These are phyloP conservation scores for Laspeyria flexula DNA, from an alignment of 2,888 invertebrate species.

Conservation along the genomic window DNA sequence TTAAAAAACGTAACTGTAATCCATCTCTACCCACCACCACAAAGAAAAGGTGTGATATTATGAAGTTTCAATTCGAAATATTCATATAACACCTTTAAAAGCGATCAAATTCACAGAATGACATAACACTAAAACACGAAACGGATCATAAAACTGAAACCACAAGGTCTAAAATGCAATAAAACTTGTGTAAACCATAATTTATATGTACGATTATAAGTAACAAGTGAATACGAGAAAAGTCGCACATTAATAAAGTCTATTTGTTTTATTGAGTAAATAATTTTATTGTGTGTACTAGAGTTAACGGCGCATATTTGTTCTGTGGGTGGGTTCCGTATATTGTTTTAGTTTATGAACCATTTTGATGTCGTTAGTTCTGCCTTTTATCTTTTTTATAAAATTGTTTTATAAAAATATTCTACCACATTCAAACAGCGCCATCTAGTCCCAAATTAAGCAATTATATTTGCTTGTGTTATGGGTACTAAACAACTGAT, in stretches of 20 bases:
- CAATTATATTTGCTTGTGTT: no score
- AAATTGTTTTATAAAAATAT: no score
- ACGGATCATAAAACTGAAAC: fast-evolving
- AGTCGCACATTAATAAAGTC: slow-evolving; percentile 74
- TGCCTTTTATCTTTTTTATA: no score
- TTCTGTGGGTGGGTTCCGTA: slow-evolving; percentile 16
- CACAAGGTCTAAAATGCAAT: slow-evolving; percentile 11
- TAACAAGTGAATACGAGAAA: slow-evolving; percentile 75
- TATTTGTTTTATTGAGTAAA: slow-evolving; percentile 81
- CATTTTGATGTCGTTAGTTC: not conserved
- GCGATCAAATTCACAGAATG: slow-evolving; percentile 13
- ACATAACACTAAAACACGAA: slow-evolving; percentile 5
- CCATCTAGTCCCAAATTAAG: no score
- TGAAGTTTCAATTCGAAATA: no score
- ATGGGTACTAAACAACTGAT: no score
- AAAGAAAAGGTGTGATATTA: no score
- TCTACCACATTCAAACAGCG: no score
- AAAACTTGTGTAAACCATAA: slow-evolving; percentile 41
- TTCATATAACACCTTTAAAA: slow-evolving; percentile 3
- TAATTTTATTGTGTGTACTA: slow-evolving; percentile 65
- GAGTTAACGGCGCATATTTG: slow-evolving; percentile 28
- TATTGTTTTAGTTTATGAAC: not conserved
- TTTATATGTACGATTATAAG: slow-evolving; percentile 69
- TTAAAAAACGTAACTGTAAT: no score
- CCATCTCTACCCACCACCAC: no score